Percentiles rank a stretch among this genome's conserved stretches.
Conservation (phyloP, 2,888 invertebrate species). For the Drosophila setosimentum region DNA sequence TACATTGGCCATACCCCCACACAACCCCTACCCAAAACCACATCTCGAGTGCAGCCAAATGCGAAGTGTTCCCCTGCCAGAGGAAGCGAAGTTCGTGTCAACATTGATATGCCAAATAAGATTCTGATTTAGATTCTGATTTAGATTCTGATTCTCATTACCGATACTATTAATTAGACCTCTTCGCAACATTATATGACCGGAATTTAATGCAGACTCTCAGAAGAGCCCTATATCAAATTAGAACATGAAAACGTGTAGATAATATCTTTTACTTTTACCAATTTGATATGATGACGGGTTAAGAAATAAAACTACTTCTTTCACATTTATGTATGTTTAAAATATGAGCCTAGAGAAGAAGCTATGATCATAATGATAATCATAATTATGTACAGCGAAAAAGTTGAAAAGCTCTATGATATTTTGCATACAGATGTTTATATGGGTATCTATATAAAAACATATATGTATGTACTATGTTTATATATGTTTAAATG, state of each 20-base stretch:
- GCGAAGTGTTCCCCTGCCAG: conserved; percentile 42
- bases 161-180: conserved; percentile 7
- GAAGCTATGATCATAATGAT: neutral
- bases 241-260: neutral
- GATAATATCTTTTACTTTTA: neutral
- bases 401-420: neutral
- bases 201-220: conserved; percentile 1
- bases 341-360: neutral
- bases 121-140: conserved; percentile 9
- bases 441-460: neutral
- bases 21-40: neutral
- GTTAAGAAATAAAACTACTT: neutral
- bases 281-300: neutral
- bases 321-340: neutral
- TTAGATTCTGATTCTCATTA: conserved; percentile 27
- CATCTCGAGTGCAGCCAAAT: conserved; percentile 59
- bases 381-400: neutral
- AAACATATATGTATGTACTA: neutral
- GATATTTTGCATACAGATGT: neutral
- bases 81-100: conserved; percentile 50
- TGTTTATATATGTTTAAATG: neutral
- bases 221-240: neutral
- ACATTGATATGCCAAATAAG: conserved; percentile 56
- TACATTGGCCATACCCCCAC: conserved; percentile 49
- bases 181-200: neutral